A percentile compares a stretch with the other conserved stretches of the same genome.
phyloP scores from a whole-genome alignment of 2,888 invertebrate genomes.

The Meliscaeva auricollis region DNA sequence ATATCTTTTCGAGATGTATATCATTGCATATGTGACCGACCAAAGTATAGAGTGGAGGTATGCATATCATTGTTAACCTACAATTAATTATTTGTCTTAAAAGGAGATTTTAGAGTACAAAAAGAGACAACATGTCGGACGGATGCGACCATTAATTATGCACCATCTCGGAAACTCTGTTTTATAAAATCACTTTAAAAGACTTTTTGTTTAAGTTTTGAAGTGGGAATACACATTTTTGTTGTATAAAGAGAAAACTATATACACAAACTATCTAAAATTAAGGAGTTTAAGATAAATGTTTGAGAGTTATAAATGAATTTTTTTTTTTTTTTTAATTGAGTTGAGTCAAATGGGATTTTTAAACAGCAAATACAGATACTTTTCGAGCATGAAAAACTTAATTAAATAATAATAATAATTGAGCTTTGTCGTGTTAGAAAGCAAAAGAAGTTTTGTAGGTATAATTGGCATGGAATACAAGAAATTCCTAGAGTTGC shows the following conservation, averaged over 20 bases:
- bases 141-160: conserved; percentile 70
- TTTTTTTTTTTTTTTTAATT: no score
- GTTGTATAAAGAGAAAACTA: background rate
- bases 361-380: no score
- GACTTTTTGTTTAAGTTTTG: conserved; percentile 55
- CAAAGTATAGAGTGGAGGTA: background rate
- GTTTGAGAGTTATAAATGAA: no score
- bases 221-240: background rate
- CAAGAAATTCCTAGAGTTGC: no score
- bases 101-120: conserved; percentile 52
- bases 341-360: no score
- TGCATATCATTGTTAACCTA: conserved; percentile 44
- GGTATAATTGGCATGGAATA: no score
- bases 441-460: no score
- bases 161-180: conserved; percentile 51
- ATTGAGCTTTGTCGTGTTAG: no score
- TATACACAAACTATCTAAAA: background rate
- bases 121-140: conserved; percentile 67
- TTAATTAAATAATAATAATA: no score
- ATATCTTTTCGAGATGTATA: conserved; percentile 1
- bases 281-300: background rate
- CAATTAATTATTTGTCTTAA: conserved; percentile 74
- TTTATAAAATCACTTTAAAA: conserved; percentile 50
- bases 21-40: conserved; percentile 68
- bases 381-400: no score